Evolutionary conservation across 2,113 vertebrate species (phyloP).

Genomic region (Carlito syrichta): DNA sequence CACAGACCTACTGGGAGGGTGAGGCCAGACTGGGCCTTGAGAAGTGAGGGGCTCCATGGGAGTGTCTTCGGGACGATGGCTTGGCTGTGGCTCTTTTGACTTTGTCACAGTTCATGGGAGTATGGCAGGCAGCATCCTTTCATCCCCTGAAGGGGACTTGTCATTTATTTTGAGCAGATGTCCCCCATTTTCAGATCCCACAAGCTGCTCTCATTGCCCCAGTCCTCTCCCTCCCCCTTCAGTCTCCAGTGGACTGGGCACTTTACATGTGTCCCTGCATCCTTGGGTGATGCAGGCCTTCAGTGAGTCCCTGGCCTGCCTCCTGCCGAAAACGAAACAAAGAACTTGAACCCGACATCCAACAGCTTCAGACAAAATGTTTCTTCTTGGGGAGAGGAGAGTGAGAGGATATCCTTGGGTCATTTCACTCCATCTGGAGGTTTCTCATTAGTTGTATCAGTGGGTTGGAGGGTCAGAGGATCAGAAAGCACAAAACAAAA

Average conservation of each 20-base stretch:
- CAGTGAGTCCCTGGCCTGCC: background rate
- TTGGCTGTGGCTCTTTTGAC: background rate
- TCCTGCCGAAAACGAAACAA: background rate
- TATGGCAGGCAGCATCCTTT: conserved; percentile 44
- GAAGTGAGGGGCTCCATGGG: no score
- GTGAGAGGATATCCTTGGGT: background rate
- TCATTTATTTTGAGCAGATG: conserved; percentile 58
- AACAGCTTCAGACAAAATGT: accelerated
- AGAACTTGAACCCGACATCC: background rate
- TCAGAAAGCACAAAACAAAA: no score
- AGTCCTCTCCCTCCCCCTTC: background rate
- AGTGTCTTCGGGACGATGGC: background rate
- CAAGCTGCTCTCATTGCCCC: background rate
- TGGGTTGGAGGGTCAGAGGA: background rate
- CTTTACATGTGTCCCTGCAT: no score
- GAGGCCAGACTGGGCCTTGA: no score
- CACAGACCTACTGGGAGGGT: no score
- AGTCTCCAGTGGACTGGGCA: background rate
- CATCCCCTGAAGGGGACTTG: conserved; percentile 49
- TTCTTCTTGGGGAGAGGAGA: no score
- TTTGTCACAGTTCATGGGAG: background rate
- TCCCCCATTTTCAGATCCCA: background rate
- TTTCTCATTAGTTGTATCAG: no score
- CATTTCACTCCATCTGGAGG: background rate
- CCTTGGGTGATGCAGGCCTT: background rate